Conservation (phyloP, 2,888 invertebrate genomes). For the Galeopsomyia nigrocyanea region DNA sequence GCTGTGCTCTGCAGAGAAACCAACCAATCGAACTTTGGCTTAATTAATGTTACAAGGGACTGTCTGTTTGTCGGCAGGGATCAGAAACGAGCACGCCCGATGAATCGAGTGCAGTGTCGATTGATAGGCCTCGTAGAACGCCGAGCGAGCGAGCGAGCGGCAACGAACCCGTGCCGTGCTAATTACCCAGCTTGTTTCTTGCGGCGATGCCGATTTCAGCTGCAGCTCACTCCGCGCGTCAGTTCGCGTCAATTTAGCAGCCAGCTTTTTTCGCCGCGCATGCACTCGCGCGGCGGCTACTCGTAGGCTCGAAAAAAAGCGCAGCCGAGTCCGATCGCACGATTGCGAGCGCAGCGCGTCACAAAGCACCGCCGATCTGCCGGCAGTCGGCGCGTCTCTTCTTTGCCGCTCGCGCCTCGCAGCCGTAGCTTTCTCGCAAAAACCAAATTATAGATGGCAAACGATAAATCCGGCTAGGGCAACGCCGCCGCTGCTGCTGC, state of each 20-base stretch:
- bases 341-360: conserved; percentile 65
- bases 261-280: conserved; percentile 52
- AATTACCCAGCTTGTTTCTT: conserved; percentile 46
- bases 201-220: conserved; percentile 47
- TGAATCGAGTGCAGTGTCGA: conserved; percentile 3
- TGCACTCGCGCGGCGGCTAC: conserved; percentile 49
- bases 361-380: conserved; percentile 58
- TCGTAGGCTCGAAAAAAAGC: conserved; percentile 59
- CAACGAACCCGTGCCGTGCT: conserved; percentile 27
- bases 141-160: too few species aligned
- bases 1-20: too few species aligned
- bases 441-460: conserved; percentile 63
- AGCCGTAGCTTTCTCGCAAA: conserved; percentile 46
- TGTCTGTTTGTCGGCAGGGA: background rate
- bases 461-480: conserved; percentile 52
- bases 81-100: too few species aligned
- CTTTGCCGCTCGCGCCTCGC: conserved; percentile 48
- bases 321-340: conserved; percentile 61
- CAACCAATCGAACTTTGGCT: background rate
- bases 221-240: conserved; percentile 51
- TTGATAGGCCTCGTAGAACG: background rate
- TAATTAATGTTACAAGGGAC: too few species aligned
- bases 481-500: too few species aligned
- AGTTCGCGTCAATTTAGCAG: conserved; percentile 63
- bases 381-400: conserved; percentile 38